phyloP scores from a whole-genome alignment of 2,888 invertebrate species.

The Plebejus melissa region DNA sequence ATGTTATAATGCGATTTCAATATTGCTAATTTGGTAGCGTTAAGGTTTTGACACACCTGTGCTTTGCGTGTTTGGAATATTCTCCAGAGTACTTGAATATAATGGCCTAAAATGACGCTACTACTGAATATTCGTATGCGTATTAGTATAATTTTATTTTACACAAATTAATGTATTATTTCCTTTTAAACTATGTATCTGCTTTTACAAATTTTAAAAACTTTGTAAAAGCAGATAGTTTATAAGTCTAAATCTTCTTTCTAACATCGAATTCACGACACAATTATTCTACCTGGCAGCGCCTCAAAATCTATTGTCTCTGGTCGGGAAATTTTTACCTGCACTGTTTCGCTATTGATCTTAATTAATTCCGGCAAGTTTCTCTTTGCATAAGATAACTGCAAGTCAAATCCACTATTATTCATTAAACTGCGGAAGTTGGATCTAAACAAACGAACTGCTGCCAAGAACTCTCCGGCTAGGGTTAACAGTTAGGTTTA shows the following conservation, averaged over 20 bases:
- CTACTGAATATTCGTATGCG: not conserved
- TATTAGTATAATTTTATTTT: not conserved
- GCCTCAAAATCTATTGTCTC: not conserved
- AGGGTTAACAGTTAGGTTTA: slow-evolving; percentile 6
- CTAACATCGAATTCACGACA: not conserved
- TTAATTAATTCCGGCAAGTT: not conserved
- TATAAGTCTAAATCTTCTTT: not conserved
- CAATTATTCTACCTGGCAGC: not conserved
- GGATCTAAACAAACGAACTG: slow-evolving; percentile 20
- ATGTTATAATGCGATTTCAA: not conserved
- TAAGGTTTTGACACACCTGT: not conserved
- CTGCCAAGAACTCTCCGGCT: not conserved
- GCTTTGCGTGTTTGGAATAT: not conserved
- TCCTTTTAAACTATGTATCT: not conserved
- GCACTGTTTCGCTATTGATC: not conserved
- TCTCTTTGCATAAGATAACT: not conserved
- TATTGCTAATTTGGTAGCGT: not conserved
- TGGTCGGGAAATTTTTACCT: not conserved
- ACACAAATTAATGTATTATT: too few relatives aligned
- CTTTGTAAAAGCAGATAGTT: too few relatives aligned
- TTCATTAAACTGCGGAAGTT: slow-evolving; percentile 22
- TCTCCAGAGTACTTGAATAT: not conserved
- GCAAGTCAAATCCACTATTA: slow-evolving; percentile 10
- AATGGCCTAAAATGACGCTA: not conserved
- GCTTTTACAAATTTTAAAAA: not conserved